Evolutionary conservation across 2,113 vertebrate genomes (phyloP).

Genomic region (Pitta sordida): DNA sequence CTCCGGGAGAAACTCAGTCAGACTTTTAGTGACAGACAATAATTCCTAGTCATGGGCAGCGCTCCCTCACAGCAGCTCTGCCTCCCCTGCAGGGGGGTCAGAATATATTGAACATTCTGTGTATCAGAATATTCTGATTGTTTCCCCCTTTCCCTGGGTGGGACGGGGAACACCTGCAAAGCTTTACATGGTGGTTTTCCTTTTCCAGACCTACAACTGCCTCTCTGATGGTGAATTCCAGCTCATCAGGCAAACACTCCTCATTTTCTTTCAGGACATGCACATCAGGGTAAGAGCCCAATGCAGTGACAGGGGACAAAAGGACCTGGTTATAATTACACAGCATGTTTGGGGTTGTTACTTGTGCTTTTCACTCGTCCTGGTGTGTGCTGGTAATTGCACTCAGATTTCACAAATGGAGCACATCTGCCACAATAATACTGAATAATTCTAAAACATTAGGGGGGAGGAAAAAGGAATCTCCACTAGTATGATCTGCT

Average conservation of each 20-base stretch:
- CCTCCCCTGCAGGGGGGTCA: neutral
- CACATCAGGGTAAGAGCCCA: slow-evolving; percentile 89
- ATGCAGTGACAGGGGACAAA: neutral
- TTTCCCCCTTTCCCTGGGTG: neutral
- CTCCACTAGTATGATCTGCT: neutral
- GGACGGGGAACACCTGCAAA: neutral
- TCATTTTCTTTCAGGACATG: slow-evolving; percentile 97
- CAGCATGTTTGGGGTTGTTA: neutral
- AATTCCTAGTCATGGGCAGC: neutral
- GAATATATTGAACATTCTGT: neutral
- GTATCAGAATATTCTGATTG: neutral
- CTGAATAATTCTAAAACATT: neutral
- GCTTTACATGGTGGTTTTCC: neutral
- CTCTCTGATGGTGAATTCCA: slow-evolving; percentile 89
- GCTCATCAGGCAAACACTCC: slow-evolving; percentile 92
- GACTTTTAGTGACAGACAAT: neutral
- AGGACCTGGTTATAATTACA: neutral
- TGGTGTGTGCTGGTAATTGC: neutral
- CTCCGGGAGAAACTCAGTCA: neutral
- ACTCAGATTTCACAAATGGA: neutral
- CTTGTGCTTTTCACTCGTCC: neutral
- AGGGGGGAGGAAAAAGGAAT: neutral
- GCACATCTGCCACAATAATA: neutral
- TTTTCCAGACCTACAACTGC: slow-evolving; percentile 79
- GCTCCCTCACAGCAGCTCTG: neutral